Percentiles rank a stretch among this genome's conserved stretches.
Evolutionary conservation across 2,797 vertebrate species (phyloP).

Genomic region (Sebastes matsubarae): DNA sequence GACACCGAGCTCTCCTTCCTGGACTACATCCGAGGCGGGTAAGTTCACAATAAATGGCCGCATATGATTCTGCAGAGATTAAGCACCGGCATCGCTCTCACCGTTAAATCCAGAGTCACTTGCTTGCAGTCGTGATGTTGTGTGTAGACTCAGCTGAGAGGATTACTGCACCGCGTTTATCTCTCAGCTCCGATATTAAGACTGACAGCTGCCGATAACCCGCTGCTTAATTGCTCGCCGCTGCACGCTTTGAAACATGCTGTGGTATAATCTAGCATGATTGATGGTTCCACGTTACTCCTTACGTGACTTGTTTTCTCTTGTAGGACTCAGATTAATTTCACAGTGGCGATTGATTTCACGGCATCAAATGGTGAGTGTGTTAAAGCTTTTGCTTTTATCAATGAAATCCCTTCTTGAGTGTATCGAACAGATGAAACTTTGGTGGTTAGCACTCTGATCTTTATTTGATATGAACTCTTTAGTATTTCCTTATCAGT

Average conservation of each 20-base stretch:
- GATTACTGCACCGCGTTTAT: conserved; percentile 28
- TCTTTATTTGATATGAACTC: conserved; percentile 17
- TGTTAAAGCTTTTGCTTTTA: conserved; percentile 20
- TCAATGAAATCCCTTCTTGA: neutral
- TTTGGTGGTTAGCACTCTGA: conserved; percentile 3
- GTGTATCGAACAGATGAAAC: conserved; percentile 18
- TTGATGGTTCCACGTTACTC: conserved; percentile 50
- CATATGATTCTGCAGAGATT: neutral
- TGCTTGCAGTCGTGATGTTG: neutral
- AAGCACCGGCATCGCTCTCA: neutral
- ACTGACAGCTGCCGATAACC: conserved; percentile 63
- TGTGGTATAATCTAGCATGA: conserved; percentile 58
- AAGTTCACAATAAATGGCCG: conserved; percentile 68
- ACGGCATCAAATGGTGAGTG: conserved; percentile 97
- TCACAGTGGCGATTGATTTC: conserved; percentile 99
- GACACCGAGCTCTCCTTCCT: conserved; percentile 98
- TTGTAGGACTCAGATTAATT: conserved; percentile 98
- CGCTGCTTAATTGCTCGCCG: conserved; percentile 45
- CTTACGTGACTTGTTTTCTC: conserved; percentile 54
- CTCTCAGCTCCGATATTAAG: conserved; percentile 28
- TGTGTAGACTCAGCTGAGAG: conserved; percentile 15
- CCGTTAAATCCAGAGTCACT: conserved; percentile 1
- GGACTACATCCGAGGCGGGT: conserved; percentile 99
- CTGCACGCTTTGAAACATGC: conserved; percentile 55
- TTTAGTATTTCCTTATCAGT: conserved; percentile 1